Percentiles rank a stretch among this genome's conserved stretches.
phyloP scores from a whole-genome alignment of 2,888 invertebrate species.

The Dioctria rufipes region DNA sequence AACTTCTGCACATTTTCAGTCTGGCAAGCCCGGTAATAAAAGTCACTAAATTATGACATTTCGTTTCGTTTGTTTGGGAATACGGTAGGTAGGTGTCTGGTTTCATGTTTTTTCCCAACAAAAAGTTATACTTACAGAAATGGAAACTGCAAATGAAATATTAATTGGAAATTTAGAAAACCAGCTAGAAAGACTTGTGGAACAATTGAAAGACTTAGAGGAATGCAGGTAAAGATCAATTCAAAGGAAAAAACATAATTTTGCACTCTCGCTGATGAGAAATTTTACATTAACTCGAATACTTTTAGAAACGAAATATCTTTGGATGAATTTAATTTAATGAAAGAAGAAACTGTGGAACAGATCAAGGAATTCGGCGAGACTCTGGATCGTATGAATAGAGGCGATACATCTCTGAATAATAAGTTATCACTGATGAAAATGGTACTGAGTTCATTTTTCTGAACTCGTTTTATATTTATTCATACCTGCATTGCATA shows the following conservation, averaged over 20 bases:
- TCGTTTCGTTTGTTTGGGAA: background rate
- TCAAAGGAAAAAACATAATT: background rate
- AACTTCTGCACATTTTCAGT: background rate
- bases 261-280: background rate
- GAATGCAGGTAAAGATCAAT: constrained; percentile 75
- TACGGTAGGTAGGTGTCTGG: background rate
- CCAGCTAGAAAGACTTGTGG: constrained; percentile 79
- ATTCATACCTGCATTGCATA: background rate
- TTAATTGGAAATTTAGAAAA: constrained; percentile 78
- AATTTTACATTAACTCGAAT: background rate
- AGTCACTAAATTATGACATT: constrained; percentile 9
- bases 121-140: background rate
- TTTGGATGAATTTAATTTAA: constrained; percentile 78
- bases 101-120: background rate
- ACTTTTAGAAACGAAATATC: constrained; percentile 76
- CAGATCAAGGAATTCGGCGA: constrained; percentile 80
- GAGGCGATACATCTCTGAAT: constrained; percentile 79
- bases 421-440: constrained; percentile 79
- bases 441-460: constrained; percentile 71
- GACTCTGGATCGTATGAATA: constrained; percentile 76
- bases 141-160: constrained; percentile 64
- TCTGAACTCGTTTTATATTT: background rate
- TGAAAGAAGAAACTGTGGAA: constrained; percentile 79
- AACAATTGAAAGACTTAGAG: constrained; percentile 81
- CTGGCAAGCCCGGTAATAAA: background rate